A percentile compares a stretch with the other conserved stretches of the same genome.
These are phyloP conservation scores for Zoanthus sansibaricus DNA, from an alignment of 92 coral and sea anemone species.

Conservation along the genomic window DNA sequence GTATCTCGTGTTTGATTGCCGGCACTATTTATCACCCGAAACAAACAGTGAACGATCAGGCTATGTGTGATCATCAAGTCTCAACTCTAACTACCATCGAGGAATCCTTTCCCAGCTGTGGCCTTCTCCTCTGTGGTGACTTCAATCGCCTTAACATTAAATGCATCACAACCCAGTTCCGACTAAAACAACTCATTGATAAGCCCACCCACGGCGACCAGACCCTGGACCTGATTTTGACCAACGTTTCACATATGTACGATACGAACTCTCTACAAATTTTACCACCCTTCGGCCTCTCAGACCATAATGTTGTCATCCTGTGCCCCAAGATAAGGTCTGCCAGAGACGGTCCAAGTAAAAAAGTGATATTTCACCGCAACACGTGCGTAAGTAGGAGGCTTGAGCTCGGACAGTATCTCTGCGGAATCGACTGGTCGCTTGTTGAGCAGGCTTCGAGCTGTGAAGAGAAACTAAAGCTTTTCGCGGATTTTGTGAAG, in stretches of 20 bases:
- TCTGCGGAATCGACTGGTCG: slow-evolving; percentile 28
- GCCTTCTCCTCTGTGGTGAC: slow-evolving; percentile 65
- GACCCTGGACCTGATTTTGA: slow-evolving; percentile 1
- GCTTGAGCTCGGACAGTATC: slow-evolving; percentile 7
- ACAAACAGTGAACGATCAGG: slow-evolving; percentile 35
- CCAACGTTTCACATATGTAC: slow-evolving; percentile 24
- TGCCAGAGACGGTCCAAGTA: slow-evolving; percentile 1
- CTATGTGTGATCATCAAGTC: slow-evolving; percentile 38
- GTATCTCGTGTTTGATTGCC: slow-evolving; percentile 44
- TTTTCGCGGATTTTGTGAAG: neutral
- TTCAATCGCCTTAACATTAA: slow-evolving; percentile 68
- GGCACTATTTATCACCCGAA: slow-evolving; percentile 50
- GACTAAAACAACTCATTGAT: neutral
- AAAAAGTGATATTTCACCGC: neutral
- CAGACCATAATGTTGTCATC: neutral
- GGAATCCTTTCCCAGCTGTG: slow-evolving; percentile 66
- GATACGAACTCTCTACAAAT: slow-evolving; percentile 5
- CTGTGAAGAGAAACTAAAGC: slow-evolving; percentile 30
- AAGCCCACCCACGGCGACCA: slow-evolving; percentile 14
- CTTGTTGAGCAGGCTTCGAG: slow-evolving; percentile 8
- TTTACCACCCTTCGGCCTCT: slow-evolving; percentile 17
- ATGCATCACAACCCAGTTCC: neutral
- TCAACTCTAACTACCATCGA: slow-evolving; percentile 56
- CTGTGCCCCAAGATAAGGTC: neutral
- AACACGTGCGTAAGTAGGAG: slow-evolving; percentile 12